Evolutionary conservation across 1,140 invertebrate genomes (phyloP), one percentile per base, ranked within the genome.

Genomic region (Fopius arisanus): DNA sequence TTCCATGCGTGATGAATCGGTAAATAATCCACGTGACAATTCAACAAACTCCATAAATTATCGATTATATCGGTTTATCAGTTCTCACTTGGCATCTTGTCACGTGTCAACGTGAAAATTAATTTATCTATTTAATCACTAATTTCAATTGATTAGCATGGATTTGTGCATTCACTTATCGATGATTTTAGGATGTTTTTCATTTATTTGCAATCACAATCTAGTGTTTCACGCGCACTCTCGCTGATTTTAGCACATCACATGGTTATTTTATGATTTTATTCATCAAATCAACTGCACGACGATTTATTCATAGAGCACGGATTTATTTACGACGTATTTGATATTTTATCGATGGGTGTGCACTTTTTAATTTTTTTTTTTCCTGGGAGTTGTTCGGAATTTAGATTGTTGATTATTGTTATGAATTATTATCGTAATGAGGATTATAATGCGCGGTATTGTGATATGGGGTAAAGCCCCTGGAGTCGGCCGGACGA

Each of bases 401-500:
- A n/a, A n/a, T n/a, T n/a, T n/a, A n/a, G n/a, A n/a, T 9, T 28
- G 37, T 62, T 62, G 1, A 63, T 63, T 33, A 54, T 62, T 59
- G 43, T 65, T 29, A 65, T 71, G 21, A 63, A 63, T 40, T 63
- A 63, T 63, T 65, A 65, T 65, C 29, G 26, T 33, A 65, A 65
- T 65, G 28, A 59, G 21, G 9, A 16, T 19, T 4, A 31, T 65
- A 37, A 65, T 29, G 28, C 29, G 29, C n/a, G 14, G 4, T 29
- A 31, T 16, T 65, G 62, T 6, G 14, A 65, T 65, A 14, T 9
- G 28, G 4, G 62, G 33, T 31, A 33, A 33, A 65, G 79, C 78
- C 79, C 79, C 74, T 83, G 81, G 80, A 84, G 84, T 88, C 87
- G 84, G 87, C 85, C 86, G 87, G 85, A 87, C 86, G 86, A 84